A percentile compares a stretch with the other conserved stretches of the same genome.
phyloP scores from a whole-genome alignment of 2,888 invertebrate genomes.

The Caradrina kadenii region DNA sequence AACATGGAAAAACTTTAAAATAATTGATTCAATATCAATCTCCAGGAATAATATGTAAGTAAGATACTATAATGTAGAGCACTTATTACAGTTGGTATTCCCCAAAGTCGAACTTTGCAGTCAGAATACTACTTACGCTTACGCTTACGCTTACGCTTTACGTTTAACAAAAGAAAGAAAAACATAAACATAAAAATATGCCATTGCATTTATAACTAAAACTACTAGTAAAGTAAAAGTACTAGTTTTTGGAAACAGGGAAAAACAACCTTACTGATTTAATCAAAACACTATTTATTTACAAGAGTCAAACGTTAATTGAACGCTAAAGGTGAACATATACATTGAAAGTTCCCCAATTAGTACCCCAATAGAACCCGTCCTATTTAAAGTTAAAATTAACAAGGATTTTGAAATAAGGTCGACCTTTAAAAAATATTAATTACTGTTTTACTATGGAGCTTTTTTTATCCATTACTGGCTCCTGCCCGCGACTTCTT shows the following conservation, averaged over 20 bases:
- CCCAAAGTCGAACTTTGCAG: no score
- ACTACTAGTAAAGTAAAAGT: no score
- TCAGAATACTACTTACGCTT: no score
- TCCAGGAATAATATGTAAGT: no score
- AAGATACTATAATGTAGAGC: no score
- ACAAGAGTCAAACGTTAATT: conserved; percentile 37
- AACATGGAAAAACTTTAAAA: not conserved
- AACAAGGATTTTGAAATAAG: conserved; percentile 19
- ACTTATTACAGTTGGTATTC: no score
- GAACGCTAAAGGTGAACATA: conserved; percentile 23
- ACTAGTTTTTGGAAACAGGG: not conserved
- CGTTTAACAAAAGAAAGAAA: no score
- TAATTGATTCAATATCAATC: not conserved
- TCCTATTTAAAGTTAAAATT: conserved; percentile 28
- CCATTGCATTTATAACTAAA: not conserved
- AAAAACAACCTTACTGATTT: not conserved
- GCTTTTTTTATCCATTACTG: not conserved
- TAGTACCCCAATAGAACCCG: conserved; percentile 4
- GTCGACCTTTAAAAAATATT: conserved; percentile 2
- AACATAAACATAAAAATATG: no score
- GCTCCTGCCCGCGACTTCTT: no score
- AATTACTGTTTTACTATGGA: not conserved
- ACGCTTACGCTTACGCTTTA: no score
- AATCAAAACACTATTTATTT: conserved; percentile 27
- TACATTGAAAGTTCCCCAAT: conserved; percentile 36